phyloP scores from a whole-genome alignment of 2,797 vertebrate genomes.

The Megaceryle alcyon region DNA sequence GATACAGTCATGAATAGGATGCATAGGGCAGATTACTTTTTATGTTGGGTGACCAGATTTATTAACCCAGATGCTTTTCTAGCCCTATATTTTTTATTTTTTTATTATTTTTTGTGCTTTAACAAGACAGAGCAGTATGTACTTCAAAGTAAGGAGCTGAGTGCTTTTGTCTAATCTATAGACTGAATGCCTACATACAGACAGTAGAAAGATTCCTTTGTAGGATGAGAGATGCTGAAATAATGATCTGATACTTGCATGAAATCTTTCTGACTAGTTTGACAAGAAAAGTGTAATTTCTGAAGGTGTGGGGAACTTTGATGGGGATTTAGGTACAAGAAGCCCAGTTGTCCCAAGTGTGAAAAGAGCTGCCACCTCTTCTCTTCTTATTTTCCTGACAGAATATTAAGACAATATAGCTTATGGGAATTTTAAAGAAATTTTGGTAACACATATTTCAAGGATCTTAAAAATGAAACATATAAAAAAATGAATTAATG shows the following conservation, averaged over 20 bases:
- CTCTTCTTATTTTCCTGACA: slow-evolving; percentile 6
- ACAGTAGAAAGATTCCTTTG: neutral
- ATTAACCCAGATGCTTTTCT: neutral
- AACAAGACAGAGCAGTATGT: neutral
- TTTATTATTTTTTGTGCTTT: neutral
- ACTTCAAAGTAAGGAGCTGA: neutral
- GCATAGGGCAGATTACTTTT: neutral
- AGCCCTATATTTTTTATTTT: neutral
- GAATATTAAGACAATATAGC: neutral
- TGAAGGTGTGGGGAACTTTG: slow-evolving; percentile 28
- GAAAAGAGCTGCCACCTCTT: slow-evolving; percentile 18
- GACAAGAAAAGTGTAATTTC: slow-evolving; percentile 37
- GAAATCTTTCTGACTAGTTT: slow-evolving; percentile 22
- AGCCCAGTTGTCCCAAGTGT: neutral
- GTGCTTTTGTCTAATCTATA: neutral
- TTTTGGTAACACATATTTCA: neutral
- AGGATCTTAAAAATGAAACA: neutral
- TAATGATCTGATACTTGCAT: neutral
- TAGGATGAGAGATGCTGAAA: neutral
- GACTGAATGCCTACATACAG: neutral
- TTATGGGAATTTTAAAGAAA: neutral
- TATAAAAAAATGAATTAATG: neutral
- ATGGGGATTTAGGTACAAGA: neutral
- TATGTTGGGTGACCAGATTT: neutral
- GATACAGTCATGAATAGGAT: neutral